Percentiles rank a stretch among this genome's conserved stretches.
These are phyloP conservation scores for Spheniscus humboldti DNA, from an alignment of 2,797 vertebrate species.

Conservation along the genomic window DNA sequence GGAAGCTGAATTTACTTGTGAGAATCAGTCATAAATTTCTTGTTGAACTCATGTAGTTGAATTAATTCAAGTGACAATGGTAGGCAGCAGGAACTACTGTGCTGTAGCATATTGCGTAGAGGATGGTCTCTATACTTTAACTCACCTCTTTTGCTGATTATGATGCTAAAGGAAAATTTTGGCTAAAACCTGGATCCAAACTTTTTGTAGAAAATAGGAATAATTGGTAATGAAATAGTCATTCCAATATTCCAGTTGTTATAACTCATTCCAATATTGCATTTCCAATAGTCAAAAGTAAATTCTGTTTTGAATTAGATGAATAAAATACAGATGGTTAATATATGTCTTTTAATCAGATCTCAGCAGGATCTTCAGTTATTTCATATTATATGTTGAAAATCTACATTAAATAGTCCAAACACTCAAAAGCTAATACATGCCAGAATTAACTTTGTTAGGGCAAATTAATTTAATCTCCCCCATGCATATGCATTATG, in stretches of 20 bases:
- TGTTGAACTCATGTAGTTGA: not conserved
- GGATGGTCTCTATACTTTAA: not conserved
- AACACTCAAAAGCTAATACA: not conserved
- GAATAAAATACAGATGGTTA: not conserved
- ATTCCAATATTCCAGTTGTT: not conserved
- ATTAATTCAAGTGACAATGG: not conserved
- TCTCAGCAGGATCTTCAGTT: not conserved
- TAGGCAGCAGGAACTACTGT: not conserved
- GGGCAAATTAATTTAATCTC: not conserved
- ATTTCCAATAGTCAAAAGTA: not conserved
- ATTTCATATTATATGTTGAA: not conserved
- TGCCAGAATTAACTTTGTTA: not conserved
- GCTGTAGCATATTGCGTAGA: not conserved
- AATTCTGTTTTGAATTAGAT: not conserved
- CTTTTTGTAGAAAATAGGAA: not conserved
- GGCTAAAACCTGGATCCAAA: not conserved
- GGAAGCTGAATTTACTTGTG: not conserved
- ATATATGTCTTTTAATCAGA: not conserved
- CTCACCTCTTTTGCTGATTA: not conserved
- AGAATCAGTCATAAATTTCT: not conserved
- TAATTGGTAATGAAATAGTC: not conserved
- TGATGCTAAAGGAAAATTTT: not conserved
- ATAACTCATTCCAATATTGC: not conserved
- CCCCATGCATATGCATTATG: not conserved
- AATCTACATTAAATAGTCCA: not conserved